phyloP scores from a whole-genome alignment of 2,113 vertebrate species.

The Hystrix brachyura region DNA sequence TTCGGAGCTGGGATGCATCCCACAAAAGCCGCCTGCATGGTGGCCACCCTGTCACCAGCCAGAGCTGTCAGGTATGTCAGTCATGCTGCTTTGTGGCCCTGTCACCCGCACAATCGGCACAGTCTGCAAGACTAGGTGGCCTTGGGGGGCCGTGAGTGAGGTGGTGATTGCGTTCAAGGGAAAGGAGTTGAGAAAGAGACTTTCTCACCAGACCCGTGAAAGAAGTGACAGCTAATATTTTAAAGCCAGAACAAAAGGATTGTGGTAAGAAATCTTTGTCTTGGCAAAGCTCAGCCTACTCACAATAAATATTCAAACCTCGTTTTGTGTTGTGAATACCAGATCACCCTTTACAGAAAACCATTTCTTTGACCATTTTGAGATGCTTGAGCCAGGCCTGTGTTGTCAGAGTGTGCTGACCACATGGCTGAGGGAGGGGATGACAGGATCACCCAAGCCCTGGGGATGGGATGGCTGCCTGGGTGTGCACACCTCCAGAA shows the following conservation, averaged over 20 bases:
- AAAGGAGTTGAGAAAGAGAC: slow-evolving; percentile 88
- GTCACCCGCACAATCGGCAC: slow-evolving; percentile 87
- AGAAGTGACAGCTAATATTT: slow-evolving; percentile 90
- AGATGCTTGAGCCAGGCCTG: slow-evolving; percentile 82
- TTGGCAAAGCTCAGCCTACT: slow-evolving; percentile 81
- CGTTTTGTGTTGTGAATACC: slow-evolving; percentile 87
- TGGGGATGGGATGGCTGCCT: not conserved
- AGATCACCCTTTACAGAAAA: slow-evolving; percentile 85
- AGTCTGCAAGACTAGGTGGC: slow-evolving; percentile 87
- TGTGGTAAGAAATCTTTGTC: slow-evolving; percentile 88
- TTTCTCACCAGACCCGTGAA: slow-evolving; percentile 89
- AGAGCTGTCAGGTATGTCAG: slow-evolving; percentile 90
- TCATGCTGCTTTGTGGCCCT: slow-evolving; percentile 87
- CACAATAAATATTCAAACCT: slow-evolving; percentile 89
- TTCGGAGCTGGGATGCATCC: slow-evolving; percentile 86
- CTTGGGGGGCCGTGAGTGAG: slow-evolving; percentile 89
- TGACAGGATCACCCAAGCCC: slow-evolving; percentile 67
- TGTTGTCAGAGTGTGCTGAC: slow-evolving; percentile 80
- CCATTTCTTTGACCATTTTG: slow-evolving; percentile 81
- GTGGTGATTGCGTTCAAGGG: slow-evolving; percentile 87
- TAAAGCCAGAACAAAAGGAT: slow-evolving; percentile 89
- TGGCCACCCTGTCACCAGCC: slow-evolving; percentile 85
- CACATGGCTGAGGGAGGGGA: slow-evolving; percentile 82
- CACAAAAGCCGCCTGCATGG: slow-evolving; percentile 85
- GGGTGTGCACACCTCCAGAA: not conserved